Conservation (phyloP, 2,888 invertebrate genomes). For the Drosophila paramelanica region DNA sequence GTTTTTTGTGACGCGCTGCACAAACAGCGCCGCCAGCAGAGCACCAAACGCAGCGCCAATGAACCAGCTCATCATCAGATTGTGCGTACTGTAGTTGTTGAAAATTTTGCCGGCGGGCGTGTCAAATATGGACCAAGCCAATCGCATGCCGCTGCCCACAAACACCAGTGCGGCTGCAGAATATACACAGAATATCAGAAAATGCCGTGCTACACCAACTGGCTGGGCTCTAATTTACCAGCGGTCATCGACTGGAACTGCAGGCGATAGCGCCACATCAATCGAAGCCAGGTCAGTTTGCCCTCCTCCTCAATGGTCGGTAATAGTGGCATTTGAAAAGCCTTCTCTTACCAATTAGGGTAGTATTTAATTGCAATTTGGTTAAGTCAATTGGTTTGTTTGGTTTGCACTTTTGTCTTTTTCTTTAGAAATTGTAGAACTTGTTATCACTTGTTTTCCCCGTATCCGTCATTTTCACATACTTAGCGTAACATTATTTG, state of each 20-base stretch:
- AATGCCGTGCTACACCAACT: not conserved
- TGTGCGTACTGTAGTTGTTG: slow-evolving; percentile 58
- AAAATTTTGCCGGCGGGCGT: slow-evolving; percentile 70
- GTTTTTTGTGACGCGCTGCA: slow-evolving; percentile 80
- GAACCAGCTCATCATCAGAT: slow-evolving; percentile 81
- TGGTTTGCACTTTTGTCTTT: slow-evolving; percentile 6
- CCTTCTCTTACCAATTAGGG: slow-evolving; percentile 4
- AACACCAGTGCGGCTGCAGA: slow-evolving; percentile 73
- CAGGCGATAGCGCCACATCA: slow-evolving; percentile 74
- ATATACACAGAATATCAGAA: slow-evolving; percentile 3
- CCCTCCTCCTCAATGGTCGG: slow-evolving; percentile 76
- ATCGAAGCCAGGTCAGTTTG: slow-evolving; percentile 65
- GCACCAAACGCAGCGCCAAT: slow-evolving; percentile 78
- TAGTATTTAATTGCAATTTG: slow-evolving; percentile 18
- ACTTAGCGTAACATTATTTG: slow-evolving; percentile 21
- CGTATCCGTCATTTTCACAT: slow-evolving; percentile 44
- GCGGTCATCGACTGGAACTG: slow-evolving; percentile 80
- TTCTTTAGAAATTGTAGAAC: slow-evolving; percentile 31
- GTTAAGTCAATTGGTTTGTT: slow-evolving; percentile 23
- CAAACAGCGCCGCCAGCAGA: slow-evolving; percentile 72
- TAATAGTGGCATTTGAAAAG: slow-evolving; percentile 63
- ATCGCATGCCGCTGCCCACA: slow-evolving; percentile 77
- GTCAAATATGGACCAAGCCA: slow-evolving; percentile 81
- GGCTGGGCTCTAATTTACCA: slow-evolving; percentile 51
- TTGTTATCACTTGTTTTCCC: slow-evolving; percentile 56